These are phyloP conservation scores for Mirza zaza DNA, from an alignment of 2,113 vertebrate species.

Conservation along the genomic window DNA sequence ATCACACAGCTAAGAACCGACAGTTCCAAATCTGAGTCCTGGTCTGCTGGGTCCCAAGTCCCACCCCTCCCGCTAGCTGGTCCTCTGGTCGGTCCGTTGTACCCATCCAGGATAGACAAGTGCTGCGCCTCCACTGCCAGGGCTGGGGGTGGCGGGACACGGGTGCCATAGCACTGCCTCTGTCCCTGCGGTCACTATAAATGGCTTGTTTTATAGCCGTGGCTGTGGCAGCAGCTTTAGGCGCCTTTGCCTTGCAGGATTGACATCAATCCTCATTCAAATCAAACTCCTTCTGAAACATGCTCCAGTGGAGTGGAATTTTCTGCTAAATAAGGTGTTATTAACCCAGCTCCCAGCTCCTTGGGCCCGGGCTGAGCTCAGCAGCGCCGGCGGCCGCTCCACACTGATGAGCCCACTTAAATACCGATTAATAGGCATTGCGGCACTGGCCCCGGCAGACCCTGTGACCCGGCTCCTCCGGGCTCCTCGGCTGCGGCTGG, in stretches of 20 bases:
- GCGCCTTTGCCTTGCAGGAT: slow-evolving; percentile 66
- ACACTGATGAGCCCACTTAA: slow-evolving; percentile 75
- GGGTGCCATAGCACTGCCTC: neutral
- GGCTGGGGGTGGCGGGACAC: fast-evolving
- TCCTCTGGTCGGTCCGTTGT: neutral
- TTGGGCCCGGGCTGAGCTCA: slow-evolving; percentile 64
- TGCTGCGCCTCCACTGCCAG: neutral
- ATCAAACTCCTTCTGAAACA: slow-evolving; percentile 81
- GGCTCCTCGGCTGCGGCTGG: neutral
- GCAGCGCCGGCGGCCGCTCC: slow-evolving; percentile 57
- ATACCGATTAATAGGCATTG: slow-evolving; percentile 75
- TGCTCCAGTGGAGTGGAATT: slow-evolving; percentile 86
- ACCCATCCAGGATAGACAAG: neutral
- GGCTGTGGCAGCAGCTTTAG: slow-evolving; percentile 1
- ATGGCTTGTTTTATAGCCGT: neutral
- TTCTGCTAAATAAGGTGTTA: slow-evolving; percentile 86
- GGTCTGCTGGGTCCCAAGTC: neutral
- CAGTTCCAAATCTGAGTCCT: neutral
- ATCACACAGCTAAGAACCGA: neutral
- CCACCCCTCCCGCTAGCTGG: neutral
- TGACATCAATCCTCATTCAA: slow-evolving; percentile 83
- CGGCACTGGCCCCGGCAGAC: slow-evolving; percentile 33
- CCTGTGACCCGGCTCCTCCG: slow-evolving; percentile 55
- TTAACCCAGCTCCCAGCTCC: slow-evolving; percentile 81
- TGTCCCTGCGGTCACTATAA: neutral